A percentile compares a stretch with the other conserved stretches of the same genome.
Evolutionary conservation across 2,888 invertebrate species (phyloP).

Genomic region (Epirrhoe tristata): DNA sequence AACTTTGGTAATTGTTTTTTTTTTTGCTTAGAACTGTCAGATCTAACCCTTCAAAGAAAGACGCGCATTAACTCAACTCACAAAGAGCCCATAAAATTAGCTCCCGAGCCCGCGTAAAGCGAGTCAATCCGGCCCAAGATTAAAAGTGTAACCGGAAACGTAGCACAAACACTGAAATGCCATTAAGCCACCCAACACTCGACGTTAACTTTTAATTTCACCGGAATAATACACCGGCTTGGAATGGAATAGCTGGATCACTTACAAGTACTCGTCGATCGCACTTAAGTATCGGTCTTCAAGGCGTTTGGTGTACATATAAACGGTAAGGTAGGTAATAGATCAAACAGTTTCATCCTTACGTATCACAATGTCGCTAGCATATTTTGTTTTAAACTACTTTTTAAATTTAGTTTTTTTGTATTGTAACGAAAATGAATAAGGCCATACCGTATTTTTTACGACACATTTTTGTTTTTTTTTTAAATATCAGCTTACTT

Average conservation of each 20-base stretch:
- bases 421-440: no score
- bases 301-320: neutral
- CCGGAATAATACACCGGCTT: constrained; percentile 54
- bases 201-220: constrained; percentile 68
- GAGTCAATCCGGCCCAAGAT: constrained; percentile 57
- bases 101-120: constrained; percentile 51
- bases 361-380: no score
- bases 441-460: no score
- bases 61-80: constrained; percentile 15
- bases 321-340: no score
- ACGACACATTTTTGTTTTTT: no score
- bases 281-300: neutral
- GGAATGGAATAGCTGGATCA: constrained; percentile 32
- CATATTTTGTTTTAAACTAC: no score
- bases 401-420: no score
- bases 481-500: no score
- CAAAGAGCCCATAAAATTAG: constrained; percentile 39
- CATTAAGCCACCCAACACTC: constrained; percentile 66
- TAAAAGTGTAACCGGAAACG: constrained; percentile 71
- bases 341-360: no score
- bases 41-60: constrained; percentile 2
- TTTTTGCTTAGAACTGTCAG: neutral
- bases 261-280: constrained; percentile 17
- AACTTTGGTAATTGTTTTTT: neutral
- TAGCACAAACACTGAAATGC: constrained; percentile 77